Evolutionary conservation across 2,888 invertebrate genomes (phyloP).

Genomic region (Yponomeuta plumbellus): DNA sequence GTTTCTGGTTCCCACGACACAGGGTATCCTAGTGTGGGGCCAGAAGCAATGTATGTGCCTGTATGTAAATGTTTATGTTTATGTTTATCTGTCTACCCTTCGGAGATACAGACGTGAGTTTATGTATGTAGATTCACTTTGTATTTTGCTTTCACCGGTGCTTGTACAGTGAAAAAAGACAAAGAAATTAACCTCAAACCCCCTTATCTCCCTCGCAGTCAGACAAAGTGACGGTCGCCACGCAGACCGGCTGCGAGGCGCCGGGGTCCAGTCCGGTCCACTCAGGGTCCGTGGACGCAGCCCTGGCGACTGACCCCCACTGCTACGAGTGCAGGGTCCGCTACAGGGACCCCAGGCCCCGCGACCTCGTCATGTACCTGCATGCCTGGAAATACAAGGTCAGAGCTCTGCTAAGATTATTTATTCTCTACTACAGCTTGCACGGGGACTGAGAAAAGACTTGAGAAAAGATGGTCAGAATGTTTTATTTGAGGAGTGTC

Average conservation of each 20-base stretch:
- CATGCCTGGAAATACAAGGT: conserved; percentile 96
- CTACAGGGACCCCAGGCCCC: conserved; percentile 93
- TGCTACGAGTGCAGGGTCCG: conserved; percentile 96
- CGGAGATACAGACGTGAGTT: no score
- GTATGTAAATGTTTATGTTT: no score
- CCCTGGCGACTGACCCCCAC: conserved; percentile 87
- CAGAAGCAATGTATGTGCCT: no score
- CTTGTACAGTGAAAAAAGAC: not conserved
- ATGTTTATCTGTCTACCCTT: no score
- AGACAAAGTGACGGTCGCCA: conserved; percentile 86
- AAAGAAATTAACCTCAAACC: not conserved
- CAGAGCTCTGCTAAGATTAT: conserved; percentile 26
- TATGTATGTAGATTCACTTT: no score
- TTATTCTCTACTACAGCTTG: no score
- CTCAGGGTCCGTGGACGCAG: conserved; percentile 25
- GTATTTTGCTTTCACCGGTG: not conserved
- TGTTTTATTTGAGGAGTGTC: no score
- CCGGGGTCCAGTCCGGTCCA: conserved; percentile 60
- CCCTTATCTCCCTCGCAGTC: conserved; percentile 39
- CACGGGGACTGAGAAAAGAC: not conserved
- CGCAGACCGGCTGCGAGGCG: conserved; percentile 88
- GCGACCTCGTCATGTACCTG: conserved; percentile 95
- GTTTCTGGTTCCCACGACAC: no score
- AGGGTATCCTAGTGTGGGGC: no score
- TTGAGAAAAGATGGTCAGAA: no score